Conservation (phyloP, 1,140 invertebrate genomes). For the Bradysia coprophila region DNA sequence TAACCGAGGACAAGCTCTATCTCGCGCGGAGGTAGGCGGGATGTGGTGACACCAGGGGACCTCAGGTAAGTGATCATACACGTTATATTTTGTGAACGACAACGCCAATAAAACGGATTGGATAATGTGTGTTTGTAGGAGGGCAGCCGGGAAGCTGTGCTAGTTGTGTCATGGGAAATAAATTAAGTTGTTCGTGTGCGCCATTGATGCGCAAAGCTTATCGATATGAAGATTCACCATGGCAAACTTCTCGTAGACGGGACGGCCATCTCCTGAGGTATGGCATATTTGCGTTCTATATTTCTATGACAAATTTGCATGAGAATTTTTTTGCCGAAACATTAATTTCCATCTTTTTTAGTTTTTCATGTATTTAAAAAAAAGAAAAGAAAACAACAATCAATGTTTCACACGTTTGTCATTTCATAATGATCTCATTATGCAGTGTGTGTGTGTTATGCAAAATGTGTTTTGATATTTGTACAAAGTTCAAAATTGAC, state of each 20-base stretch:
- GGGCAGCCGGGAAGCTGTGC: constrained; percentile 17
- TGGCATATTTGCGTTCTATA: constrained; percentile 7
- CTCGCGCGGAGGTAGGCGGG: constrained; percentile 35
- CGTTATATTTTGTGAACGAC: neutral
- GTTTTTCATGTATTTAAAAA: neutral
- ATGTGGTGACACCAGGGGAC: constrained; percentile 57
- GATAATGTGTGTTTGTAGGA: constrained; percentile 8
- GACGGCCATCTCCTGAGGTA: constrained; percentile 87
- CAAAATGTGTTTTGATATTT: no score
- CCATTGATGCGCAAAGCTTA: constrained; percentile 85
- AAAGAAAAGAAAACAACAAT: neutral
- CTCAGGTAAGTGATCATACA: constrained; percentile 28
- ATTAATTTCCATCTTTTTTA: neutral
- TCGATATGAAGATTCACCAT: constrained; percentile 83
- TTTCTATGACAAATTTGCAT: neutral
- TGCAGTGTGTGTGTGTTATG: no score
- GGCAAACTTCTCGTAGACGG: constrained; percentile 66
- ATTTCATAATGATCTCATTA: neutral
- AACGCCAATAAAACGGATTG: neutral
- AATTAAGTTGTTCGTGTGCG: constrained; percentile 85
- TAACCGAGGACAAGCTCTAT: constrained; percentile 42
- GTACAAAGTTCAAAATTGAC: no score
- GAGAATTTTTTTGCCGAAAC: no score
- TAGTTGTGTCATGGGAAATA: constrained; percentile 74
- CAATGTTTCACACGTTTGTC: neutral